phyloP scores from a whole-genome alignment of 2,888 invertebrate species.

The Nomada goodeniana region DNA sequence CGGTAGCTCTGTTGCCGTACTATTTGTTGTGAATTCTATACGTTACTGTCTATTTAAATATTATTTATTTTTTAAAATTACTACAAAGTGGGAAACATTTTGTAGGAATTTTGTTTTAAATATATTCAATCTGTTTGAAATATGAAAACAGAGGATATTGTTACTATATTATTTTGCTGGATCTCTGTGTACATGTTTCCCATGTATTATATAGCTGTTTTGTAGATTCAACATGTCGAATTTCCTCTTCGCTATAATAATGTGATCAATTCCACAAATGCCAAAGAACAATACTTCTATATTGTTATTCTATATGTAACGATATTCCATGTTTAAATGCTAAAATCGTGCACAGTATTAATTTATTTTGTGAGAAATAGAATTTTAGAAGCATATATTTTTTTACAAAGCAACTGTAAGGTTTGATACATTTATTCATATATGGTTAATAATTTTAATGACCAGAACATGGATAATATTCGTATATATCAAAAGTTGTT shows the following conservation, averaged over 20 bases:
- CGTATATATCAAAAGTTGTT: background rate
- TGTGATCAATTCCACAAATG: background rate
- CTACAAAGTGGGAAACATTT: background rate
- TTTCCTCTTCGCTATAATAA: too few species aligned
- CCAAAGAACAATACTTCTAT: slow-evolving; percentile 46
- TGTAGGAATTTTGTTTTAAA: background rate
- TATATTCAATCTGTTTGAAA: slow-evolving; percentile 6
- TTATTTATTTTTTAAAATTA: slow-evolving; percentile 2
- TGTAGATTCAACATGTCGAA: too few species aligned
- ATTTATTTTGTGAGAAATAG: background rate
- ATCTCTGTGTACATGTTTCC: too few species aligned
- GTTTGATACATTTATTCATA: background rate
- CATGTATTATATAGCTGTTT: too few species aligned
- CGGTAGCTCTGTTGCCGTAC: background rate
- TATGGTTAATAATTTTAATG: slow-evolving; percentile 7
- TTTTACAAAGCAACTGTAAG: slow-evolving; percentile 16
- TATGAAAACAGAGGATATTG: too few species aligned
- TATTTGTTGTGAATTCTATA: slow-evolving; percentile 2
- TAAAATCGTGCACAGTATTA: slow-evolving; percentile 27
- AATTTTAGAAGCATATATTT: slow-evolving; percentile 8
- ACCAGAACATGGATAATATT: background rate
- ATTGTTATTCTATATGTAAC: background rate
- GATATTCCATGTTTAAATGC: slow-evolving; percentile 30
- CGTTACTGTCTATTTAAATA: background rate
- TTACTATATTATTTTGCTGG: too few species aligned